Conservation (phyloP, 2,888 invertebrate genomes). For the Acrobasis suavella region DNA sequence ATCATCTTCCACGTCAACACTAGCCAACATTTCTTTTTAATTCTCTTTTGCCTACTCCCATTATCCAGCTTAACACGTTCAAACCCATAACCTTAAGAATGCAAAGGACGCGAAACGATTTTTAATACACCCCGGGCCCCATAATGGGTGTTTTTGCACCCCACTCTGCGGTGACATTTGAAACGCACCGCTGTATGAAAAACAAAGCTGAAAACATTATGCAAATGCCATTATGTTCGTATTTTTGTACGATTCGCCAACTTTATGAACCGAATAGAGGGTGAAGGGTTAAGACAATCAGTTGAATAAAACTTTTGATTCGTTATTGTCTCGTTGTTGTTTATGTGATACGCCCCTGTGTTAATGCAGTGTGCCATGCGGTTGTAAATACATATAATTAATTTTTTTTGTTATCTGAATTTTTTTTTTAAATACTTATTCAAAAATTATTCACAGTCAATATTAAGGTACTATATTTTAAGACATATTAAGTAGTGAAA, state of each 20-base stretch:
- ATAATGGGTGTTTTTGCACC: slow-evolving; percentile 78
- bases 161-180: slow-evolving; percentile 80
- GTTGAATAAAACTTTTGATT: slow-evolving; percentile 65
- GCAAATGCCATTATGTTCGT: slow-evolving; percentile 81
- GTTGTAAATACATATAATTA: slow-evolving; percentile 9
- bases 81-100: slow-evolving; percentile 75
- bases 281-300: slow-evolving; percentile 76
- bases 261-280: slow-evolving; percentile 79
- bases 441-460: too few species aligned
- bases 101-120: slow-evolving; percentile 74
- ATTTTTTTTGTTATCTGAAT: not conserved
- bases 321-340: slow-evolving; percentile 62
- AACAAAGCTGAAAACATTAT: slow-evolving; percentile 79
- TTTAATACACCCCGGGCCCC: slow-evolving; percentile 78
- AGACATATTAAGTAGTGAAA: too few species aligned
- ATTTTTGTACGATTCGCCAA: slow-evolving; percentile 78
- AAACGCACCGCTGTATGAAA: slow-evolving; percentile 76
- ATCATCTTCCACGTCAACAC: not conserved
- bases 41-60: slow-evolving; percentile 8
- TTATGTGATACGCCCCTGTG: slow-evolving; percentile 42
- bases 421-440: too few species aligned
- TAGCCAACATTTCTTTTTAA: slow-evolving; percentile 10
- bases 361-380: slow-evolving; percentile 10
- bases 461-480: too few species aligned
- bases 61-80: slow-evolving; percentile 31